These are phyloP conservation scores for Varroa destructor DNA, from an alignment of 1,140 invertebrate genomes.

Conservation along the genomic window DNA sequence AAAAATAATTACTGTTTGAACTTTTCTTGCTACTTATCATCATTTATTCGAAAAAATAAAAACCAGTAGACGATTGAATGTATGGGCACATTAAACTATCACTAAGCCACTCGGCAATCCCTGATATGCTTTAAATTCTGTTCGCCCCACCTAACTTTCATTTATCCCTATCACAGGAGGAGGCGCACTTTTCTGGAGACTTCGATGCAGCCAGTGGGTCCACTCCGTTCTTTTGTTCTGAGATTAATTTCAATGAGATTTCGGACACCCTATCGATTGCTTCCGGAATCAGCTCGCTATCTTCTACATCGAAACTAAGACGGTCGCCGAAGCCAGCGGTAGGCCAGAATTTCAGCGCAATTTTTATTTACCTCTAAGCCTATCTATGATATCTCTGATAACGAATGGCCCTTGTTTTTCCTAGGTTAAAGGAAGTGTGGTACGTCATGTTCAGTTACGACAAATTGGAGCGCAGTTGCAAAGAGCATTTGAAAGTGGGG, in stretches of 20 bases:
- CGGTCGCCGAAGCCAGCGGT: slow-evolving; percentile 9
- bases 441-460: slow-evolving; percentile 65
- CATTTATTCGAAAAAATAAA: no score
- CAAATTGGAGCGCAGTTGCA: slow-evolving; percentile 70
- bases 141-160: no score
- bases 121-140: no score
- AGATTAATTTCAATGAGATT: slow-evolving; percentile 27
- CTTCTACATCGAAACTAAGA: not conserved
- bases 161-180: not conserved
- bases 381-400: no score
- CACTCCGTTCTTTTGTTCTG: slow-evolving; percentile 4
- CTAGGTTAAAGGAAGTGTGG: slow-evolving; percentile 51
- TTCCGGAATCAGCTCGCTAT: slow-evolving; percentile 13
- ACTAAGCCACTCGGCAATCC: no score
- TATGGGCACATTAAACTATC: no score
- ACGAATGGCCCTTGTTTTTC: no score
- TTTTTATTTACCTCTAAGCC: no score
- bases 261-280: slow-evolving; percentile 17
- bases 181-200: slow-evolving; percentile 25
- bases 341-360: not conserved
- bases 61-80: no score
- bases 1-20: no score
- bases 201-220: slow-evolving; percentile 26
- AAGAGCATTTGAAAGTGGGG: slow-evolving; percentile 66
- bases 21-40: no score